Base-by-base conservation (phyloP, 2,888 invertebrate species). In the Zaprionus obscuricornis region DNA sequence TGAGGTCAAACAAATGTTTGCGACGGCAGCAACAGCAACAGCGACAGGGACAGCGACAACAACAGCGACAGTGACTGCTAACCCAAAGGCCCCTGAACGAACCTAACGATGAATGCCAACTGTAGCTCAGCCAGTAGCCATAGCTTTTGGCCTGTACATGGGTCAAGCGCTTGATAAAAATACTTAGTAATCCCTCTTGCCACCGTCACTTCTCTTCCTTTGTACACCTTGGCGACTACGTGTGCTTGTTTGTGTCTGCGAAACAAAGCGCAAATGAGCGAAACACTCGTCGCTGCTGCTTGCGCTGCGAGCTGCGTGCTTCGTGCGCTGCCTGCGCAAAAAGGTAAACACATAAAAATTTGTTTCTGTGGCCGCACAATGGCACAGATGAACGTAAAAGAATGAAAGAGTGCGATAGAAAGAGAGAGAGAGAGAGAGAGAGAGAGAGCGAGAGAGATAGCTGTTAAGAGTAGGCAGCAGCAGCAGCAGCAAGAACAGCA, bases 321-420 rank as follows among this genome's bases (percentile, higher is more conserved):
- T 58, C 74, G 66, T 66, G 62, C 56, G 52, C 42, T 57, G 58
- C 78, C 50, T 63, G 55, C 55, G 49, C 69, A 67, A 79, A 73
- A 76, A 83, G 71, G 84, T 73, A 76, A 78, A 76, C 68, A 83
- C 66, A 78, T 74, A 76, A 71, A 83, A 83, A 78, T 83, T 76
- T 83, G 74, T 79, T 73, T 70, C 64, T 71, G 64, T 69, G 66
- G 59, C 69, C 69, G 42, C 56, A 57, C 45, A 74, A 63, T 31
- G 46, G 18, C 24, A 29, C 52, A 39, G 45, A 13, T 18, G 22
- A 1, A 13, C 24, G 33, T 0, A 42, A 18, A 5, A 5, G 3
- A 17, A 13, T 33, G 17, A 18, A 18, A 11, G 36, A 52, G 54
- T 65, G 60, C n/a, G 58, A 14, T n/a, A 5, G 10, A 22, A 11